phyloP scores from a whole-genome alignment of 1,140 invertebrate genomes.

The Caenorhabditis brenneri region DNA sequence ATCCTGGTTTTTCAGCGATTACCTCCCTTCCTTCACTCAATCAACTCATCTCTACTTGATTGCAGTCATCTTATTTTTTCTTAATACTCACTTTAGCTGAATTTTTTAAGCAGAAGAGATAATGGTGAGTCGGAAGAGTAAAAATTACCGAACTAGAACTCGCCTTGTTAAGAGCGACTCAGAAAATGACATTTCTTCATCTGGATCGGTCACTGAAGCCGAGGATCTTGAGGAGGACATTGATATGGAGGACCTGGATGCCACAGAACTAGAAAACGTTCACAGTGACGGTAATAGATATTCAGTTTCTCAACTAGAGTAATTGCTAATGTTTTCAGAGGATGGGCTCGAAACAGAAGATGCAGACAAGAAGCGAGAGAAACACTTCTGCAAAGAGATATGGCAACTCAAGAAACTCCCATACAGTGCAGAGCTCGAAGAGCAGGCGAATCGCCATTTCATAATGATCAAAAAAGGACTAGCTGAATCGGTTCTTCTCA shows the following conservation, averaged over 20 bases:
- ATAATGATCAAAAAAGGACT: constrained; percentile 67
- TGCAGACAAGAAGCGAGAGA: constrained; percentile 21
- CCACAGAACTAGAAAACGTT: not conserved
- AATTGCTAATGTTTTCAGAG: constrained; percentile 10
- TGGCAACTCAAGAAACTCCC: constrained; percentile 72
- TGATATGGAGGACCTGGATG: constrained; percentile 47
- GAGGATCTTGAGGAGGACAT: constrained; percentile 53
- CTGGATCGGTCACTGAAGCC: constrained; percentile 37
- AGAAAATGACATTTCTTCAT: constrained; percentile 45
- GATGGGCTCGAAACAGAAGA: constrained; percentile 27
- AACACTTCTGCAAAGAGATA: constrained; percentile 66
- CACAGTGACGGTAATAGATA: not conserved
- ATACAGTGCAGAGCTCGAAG: constrained; percentile 72
- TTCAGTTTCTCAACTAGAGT: not conserved
- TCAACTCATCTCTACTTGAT: not conserved
- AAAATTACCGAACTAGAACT: not conserved
- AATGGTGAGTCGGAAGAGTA: not conserved
- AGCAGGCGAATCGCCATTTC: constrained; percentile 69
- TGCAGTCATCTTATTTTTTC: not conserved
- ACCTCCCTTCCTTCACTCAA: not conserved
- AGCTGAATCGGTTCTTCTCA: constrained; percentile 71
- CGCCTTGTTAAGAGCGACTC: constrained; percentile 44
- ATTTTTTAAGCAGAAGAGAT: constrained; percentile 1
- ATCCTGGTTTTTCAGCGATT: constrained; percentile 9
- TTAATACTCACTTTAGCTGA: constrained; percentile 7